These are phyloP conservation scores for Erebia aethiops DNA, from an alignment of 2,888 invertebrate species.

Conservation along the genomic window DNA sequence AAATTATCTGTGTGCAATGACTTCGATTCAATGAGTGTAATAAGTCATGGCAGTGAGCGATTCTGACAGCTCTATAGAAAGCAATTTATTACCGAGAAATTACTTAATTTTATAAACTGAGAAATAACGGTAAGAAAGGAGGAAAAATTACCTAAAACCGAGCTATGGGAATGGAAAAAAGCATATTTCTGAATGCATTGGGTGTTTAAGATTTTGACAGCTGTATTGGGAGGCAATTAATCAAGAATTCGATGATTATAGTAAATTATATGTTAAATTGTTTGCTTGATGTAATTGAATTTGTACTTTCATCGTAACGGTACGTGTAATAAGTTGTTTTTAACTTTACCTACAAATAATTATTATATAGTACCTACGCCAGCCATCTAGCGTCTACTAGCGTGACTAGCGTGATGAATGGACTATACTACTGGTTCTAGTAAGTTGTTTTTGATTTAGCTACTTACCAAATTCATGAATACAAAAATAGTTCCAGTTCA, in stretches of 20 bases:
- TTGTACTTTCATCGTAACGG: neutral
- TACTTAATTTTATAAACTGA: neutral
- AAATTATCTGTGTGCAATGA: slow-evolving; percentile 45
- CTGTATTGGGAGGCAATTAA: neutral
- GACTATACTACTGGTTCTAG: no score
- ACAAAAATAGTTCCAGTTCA: no score
- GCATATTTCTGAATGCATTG: neutral
- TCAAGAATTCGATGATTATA: neutral
- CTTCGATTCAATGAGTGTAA: slow-evolving; percentile 32
- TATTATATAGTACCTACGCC: no score
- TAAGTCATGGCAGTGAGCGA: slow-evolving; percentile 37
- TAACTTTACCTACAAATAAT: no score
- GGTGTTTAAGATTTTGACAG: neutral
- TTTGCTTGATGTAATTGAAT: neutral
- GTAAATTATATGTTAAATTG: neutral
- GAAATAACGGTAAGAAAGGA: neutral
- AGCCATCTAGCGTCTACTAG: no score
- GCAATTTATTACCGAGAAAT: neutral
- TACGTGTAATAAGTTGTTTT: neutral
- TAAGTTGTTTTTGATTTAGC: no score
- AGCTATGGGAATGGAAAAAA: neutral
- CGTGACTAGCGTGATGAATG: no score
- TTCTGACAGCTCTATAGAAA: slow-evolving; percentile 21
- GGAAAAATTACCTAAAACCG: neutral
- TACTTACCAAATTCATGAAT: no score